Evolutionary conservation across 2,797 vertebrate genomes (phyloP), one percentile per base, ranked within the genome.

Genomic region (Poecilia gillii): DNA sequence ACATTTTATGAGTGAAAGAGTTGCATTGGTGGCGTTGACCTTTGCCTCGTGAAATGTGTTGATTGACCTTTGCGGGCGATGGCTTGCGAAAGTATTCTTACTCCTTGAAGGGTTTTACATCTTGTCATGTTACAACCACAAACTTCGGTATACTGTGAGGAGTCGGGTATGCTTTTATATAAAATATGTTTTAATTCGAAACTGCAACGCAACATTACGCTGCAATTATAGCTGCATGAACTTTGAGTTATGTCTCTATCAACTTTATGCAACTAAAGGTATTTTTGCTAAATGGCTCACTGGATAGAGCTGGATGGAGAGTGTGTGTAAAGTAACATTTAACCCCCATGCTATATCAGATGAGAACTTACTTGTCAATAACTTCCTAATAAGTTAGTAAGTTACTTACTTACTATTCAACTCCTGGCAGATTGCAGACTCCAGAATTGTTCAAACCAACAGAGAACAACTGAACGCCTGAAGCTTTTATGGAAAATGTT

Each of bases 1-100:
- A 89, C 74, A 79, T 86, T 88, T 88, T 74, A 83, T 55, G 73
- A 83, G 77, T 76, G 49, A 45, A 43, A 76, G 57, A 68, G 66
- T 70, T 70, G 74, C 64, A 88, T 86, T 82, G 55, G 78, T 33
- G 55, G 23, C 25, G 28, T 88, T 82, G 55, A 87, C 80, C 78
- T 77, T 85, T 85, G 74, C 74, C 39, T 70, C 23, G 6, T 25
- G 41, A 70, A 43, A 70, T 41, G 39, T 14, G 23, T 43, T 43
- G 66, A 41, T 43, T 70, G 39, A 70, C 66, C 66, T 70, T 70
- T 43, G 39, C 23, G 13, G 36, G 23, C 3, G 39, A 39, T 43
- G 66, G n/a, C 20, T 70, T 43, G 66, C 66, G 13, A n/a, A 70
- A 43, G 23, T 43, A 43, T 43, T 70, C 66, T 43, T n/a, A 43